Evolutionary conservation across 1,140 invertebrate genomes (phyloP).

Genomic region (Anastrepha obliqua): DNA sequence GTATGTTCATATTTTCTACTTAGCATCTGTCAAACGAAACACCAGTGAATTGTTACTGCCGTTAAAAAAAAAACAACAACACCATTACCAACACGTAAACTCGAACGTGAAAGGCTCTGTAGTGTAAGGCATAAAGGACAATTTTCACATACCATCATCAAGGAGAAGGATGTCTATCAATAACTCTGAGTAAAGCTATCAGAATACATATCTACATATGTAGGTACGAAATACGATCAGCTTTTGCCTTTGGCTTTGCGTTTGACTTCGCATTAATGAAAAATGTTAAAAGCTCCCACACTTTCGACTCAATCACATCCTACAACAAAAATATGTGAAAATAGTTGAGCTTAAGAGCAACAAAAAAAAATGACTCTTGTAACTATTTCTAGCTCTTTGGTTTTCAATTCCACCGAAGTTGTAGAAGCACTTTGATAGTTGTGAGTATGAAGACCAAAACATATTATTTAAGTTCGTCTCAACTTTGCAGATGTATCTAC

Average conservation of each 20-base stretch:
- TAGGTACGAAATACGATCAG: neutral
- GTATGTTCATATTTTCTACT: too few relatives aligned
- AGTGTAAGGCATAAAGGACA: too few relatives aligned
- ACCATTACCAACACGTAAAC: too few relatives aligned
- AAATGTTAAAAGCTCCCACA: constrained; percentile 7
- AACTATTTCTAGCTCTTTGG: neutral
- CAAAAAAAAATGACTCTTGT: neutral
- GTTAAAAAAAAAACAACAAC: too few relatives aligned
- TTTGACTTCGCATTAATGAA: neutral
- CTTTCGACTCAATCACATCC: neutral
- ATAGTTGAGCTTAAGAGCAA: neutral
- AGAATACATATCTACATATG: neutral
- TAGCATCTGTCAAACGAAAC: too few relatives aligned
- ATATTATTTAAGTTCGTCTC: neutral
- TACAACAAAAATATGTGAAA: constrained; percentile 1
- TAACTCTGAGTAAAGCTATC: too few relatives aligned
- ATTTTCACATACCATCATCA: too few relatives aligned
- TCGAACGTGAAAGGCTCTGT: too few relatives aligned
- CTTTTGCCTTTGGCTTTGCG: neutral
- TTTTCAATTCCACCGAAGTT: neutral
- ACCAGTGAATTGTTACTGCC: too few relatives aligned
- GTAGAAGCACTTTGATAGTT: neutral
- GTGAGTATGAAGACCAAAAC: neutral
- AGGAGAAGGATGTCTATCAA: too few relatives aligned
- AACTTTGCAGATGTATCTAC: neutral